phyloP scores from a whole-genome alignment of 2,888 invertebrate genomes.

The Limnephilus marmoratus region DNA sequence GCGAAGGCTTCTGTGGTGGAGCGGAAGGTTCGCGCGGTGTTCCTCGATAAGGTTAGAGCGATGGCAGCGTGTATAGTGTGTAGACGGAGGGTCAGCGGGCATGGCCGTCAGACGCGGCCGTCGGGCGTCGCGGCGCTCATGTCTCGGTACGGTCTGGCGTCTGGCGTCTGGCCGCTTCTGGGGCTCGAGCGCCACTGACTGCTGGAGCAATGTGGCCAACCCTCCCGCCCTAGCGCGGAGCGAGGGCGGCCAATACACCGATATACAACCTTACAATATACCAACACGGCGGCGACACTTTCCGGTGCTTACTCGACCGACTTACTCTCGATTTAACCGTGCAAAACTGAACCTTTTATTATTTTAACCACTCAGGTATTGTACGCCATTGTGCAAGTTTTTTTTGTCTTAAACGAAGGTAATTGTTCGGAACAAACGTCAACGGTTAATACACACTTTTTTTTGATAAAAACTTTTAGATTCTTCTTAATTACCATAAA shows the following conservation, averaged over 20 bases:
- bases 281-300: not conserved
- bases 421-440: too few species aligned
- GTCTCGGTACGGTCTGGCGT: slow-evolving; percentile 24
- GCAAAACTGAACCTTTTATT: too few species aligned
- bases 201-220: slow-evolving; percentile 5
- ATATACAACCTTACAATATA: too few species aligned
- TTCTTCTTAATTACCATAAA: too few species aligned
- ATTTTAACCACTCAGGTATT: too few species aligned
- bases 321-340: too few species aligned
- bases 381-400: too few species aligned
- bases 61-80: slow-evolving; percentile 67
- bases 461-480: too few species aligned
- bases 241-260: not conserved
- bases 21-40: slow-evolving; percentile 3
- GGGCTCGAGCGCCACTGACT: slow-evolving; percentile 64
- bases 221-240: not conserved
- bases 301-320: too few species aligned
- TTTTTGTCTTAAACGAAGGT: too few species aligned
- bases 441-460: too few species aligned
- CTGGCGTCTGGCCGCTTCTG: slow-evolving; percentile 58
- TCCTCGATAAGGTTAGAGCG: not conserved
- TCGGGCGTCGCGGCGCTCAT: slow-evolving; percentile 58
- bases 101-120: slow-evolving; percentile 66
- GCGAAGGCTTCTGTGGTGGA: not conserved
- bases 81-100: slow-evolving; percentile 68